Evolutionary conservation across 92 coral and sea anemone species (phyloP).

Genomic region (Plumapathes pennacea): DNA sequence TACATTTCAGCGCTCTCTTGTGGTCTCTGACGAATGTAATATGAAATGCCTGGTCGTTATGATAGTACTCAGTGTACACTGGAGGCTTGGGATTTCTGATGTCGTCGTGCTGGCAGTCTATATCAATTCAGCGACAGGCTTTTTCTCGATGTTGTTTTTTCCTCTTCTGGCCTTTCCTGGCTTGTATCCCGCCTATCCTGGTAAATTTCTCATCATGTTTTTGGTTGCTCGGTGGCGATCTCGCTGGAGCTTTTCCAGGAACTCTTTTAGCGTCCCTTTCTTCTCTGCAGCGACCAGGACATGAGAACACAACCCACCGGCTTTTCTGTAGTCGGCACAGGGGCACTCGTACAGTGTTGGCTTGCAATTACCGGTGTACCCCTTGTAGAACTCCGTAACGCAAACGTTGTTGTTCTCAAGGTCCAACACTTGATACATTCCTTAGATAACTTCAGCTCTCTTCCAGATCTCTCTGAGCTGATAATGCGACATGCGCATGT

Average conservation of each 20-base stretch:
- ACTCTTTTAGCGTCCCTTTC: neutral
- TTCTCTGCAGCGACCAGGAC: slow-evolving; percentile 12
- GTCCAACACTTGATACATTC: neutral
- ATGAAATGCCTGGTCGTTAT: slow-evolving; percentile 37
- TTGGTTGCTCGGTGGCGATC: slow-evolving; percentile 7
- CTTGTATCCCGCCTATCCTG: slow-evolving; percentile 2
- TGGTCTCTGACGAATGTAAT: slow-evolving; percentile 19
- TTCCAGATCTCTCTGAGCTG: too few relatives aligned
- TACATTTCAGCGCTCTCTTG: slow-evolving; percentile 8
- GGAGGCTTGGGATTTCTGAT: slow-evolving; percentile 30
- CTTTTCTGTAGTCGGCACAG: slow-evolving; percentile 4
- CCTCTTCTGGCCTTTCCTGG: slow-evolving; percentile 42
- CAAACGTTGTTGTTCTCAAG: slow-evolving; percentile 12
- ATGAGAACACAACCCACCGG: slow-evolving; percentile 4
- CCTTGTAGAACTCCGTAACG: slow-evolving; percentile 14
- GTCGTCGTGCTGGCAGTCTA: slow-evolving; percentile 7
- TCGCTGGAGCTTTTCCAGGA: slow-evolving; percentile 11
- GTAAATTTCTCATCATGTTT: slow-evolving; percentile 16
- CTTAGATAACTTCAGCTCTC: too few relatives aligned
- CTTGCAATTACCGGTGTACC: slow-evolving; percentile 8
- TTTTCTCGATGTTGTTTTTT: slow-evolving; percentile 30
- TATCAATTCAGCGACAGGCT: slow-evolving; percentile 30
- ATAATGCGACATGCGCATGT: too few relatives aligned
- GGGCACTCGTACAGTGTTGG: slow-evolving; percentile 6
- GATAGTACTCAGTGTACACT: slow-evolving; percentile 33